These are phyloP conservation scores for Halocynthia aurantium DNA, from an alignment of 23 tunicate genomes.

Conservation along the genomic window DNA sequence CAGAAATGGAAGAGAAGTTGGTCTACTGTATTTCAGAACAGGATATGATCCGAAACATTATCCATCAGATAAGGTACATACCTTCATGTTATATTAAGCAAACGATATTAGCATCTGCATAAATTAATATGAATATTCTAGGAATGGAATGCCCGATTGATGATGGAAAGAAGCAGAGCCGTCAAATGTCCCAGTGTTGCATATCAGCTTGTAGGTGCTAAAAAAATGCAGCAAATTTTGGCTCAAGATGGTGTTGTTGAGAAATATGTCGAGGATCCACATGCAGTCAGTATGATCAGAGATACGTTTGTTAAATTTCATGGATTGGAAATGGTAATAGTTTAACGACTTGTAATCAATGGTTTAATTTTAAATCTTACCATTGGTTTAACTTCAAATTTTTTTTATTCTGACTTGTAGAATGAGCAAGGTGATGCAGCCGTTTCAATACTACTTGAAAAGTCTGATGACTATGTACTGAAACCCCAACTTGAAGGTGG, in stretches of 20 bases:
- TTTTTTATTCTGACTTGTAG: too few species aligned
- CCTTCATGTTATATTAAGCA: not conserved
- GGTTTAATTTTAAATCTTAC: too few species aligned
- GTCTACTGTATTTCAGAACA: slow-evolving; percentile 58
- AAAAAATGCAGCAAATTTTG: slow-evolving; percentile 76
- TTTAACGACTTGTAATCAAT: not conserved
- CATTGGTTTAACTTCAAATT: too few species aligned
- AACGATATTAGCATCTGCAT: too few species aligned
- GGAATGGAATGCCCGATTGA: slow-evolving; percentile 67
- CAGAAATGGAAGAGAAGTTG: slow-evolving; percentile 80
- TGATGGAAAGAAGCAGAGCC: slow-evolving; percentile 50
- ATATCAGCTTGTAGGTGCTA: slow-evolving; percentile 68
- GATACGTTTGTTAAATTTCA: slow-evolving; percentile 57
- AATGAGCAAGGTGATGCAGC: slow-evolving; percentile 44
- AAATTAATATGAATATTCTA: not conserved
- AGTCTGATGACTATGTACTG: slow-evolving; percentile 63
- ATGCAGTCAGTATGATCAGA: slow-evolving; percentile 25
- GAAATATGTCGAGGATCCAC: slow-evolving; percentile 34
- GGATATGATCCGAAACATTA: slow-evolving; percentile 58
- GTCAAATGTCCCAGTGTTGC: slow-evolving; percentile 69
- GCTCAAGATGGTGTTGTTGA: slow-evolving; percentile 58
- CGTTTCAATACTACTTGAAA: slow-evolving; percentile 34
- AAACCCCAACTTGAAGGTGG: slow-evolving; percentile 97
- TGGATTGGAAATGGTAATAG: slow-evolving; percentile 67
- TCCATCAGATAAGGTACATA: slow-evolving; percentile 39